Evolutionary conservation across 2,888 invertebrate species (phyloP), one percentile per base, ranked within the genome.

Genomic region (Leptothorax acervorum): DNA sequence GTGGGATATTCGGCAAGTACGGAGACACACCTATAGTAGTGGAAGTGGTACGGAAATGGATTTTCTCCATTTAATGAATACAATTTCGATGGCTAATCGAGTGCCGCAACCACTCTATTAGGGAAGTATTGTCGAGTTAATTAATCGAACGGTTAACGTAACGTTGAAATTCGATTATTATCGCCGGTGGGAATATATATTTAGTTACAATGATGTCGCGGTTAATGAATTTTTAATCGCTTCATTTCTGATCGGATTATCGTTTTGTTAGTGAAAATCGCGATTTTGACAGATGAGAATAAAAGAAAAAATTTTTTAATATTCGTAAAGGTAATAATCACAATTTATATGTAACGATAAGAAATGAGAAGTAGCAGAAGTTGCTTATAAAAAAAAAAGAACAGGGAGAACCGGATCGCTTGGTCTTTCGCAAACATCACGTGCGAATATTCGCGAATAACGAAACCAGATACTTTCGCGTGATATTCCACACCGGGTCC

Each of bases 401-500:
- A n/a, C 45, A 5, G 23, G 23, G 6, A 23, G 45, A 71, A 6
- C 35, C 12, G 11, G 45, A 28, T 60, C 35, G 39, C 18, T 60
- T 18, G 6, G 11, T 60, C 42, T 39, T 57, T 70, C 5, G 15
- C 31, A 42, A 63, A 53, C n/a, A 66, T 79, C 71, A 12, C 45
- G 28, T 62, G 63, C 18, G 57, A 60, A 75, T 74, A 79, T 39
- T 5, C 23, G 84, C 71, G 70, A 55, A 48, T 71, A 53, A 85
- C 82, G 91, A 89, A 91, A 90, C 86, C 85, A 76, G 90, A 91
- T 84, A 88, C 89, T 74, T 81, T 86, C 85, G 84, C 87, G 84
- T 92, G 90, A 91, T 91, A 93, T 90, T 90, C 84, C 86, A 92
- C 85, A 89, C 91, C 85, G 76, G 60, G 71, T 70, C 87, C 85